These are phyloP conservation scores for Siniperca scherzeri DNA, from an alignment of 2,797 vertebrate species.

Conservation along the genomic window DNA sequence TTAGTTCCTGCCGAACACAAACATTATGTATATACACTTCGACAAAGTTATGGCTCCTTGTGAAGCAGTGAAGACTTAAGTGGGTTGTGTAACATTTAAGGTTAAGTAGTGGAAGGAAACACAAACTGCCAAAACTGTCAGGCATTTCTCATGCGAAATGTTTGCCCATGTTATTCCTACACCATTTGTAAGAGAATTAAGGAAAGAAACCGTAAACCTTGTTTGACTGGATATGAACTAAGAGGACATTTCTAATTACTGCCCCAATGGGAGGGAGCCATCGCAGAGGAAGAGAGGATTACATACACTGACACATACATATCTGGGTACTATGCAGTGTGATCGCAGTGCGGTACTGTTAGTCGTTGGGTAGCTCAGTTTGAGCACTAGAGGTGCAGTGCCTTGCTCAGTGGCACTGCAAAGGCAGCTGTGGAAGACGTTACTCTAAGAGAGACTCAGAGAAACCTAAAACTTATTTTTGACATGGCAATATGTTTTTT, in stretches of 20 bases:
- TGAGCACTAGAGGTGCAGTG: neutral
- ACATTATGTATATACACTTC: slow-evolving; percentile 14
- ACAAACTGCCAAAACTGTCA: slow-evolving; percentile 52
- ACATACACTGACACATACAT: slow-evolving; percentile 35
- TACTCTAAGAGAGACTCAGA: neutral
- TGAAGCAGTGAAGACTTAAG: slow-evolving; percentile 36
- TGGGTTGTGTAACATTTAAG: slow-evolving; percentile 60
- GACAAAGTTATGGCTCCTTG: slow-evolving; percentile 32
- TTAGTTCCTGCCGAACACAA: slow-evolving; percentile 47
- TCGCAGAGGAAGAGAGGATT: slow-evolving; percentile 35
- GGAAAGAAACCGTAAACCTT: slow-evolving; percentile 51
- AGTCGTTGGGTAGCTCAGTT: neutral
- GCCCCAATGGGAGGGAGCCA: slow-evolving; percentile 34
- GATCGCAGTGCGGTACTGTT: slow-evolving; percentile 24
- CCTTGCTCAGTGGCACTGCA: slow-evolving; percentile 26
- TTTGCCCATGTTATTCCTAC: slow-evolving; percentile 45
- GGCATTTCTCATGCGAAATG: slow-evolving; percentile 53
- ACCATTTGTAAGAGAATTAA: slow-evolving; percentile 42
- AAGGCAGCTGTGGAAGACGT: neutral
- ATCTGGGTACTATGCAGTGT: slow-evolving; percentile 45
- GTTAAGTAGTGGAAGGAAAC: slow-evolving; percentile 72
- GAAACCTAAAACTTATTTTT: neutral
- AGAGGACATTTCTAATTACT: slow-evolving; percentile 49
- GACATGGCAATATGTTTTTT: too few species aligned
- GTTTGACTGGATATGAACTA: slow-evolving; percentile 56